Base-by-base conservation (phyloP, 2,797 vertebrate species). In the Lacerta viridis region DNA sequence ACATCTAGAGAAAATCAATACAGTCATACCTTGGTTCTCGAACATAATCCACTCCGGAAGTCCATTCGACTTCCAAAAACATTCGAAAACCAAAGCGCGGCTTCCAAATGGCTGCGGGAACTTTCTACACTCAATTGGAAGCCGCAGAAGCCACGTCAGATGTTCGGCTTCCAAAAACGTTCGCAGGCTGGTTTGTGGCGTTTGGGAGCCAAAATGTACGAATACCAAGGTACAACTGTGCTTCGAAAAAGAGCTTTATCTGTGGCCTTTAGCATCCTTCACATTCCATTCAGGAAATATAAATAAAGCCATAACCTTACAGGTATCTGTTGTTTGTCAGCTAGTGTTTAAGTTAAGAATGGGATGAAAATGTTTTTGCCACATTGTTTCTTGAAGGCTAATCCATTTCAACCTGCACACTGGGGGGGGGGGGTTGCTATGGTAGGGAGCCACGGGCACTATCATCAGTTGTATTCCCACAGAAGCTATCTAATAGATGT, bases 1-100 rank as follows among this genome's bases (percentile, higher is more conserved):
- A 84, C 84, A 87, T 91, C 13, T 5, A 66, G 17, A 83, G 72
- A 29, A 79, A 91, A 84, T 50, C 50, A 50, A 50, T 50, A 13
- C 50, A 50, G 50, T 50, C 1, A 0, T 50, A 50, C 11, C 50
- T 13, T 50, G 50, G 50, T 50, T 50, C 50, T 13, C 3, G 3
- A 50, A 50, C 1, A 1, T 13, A 50, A 50, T 13, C 11, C 46
- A 1, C 0, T 50, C 11, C 0, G 11, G 46, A 50, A 13, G 46
- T 50, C 46, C 11, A 3, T 50, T 13, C 0, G 50, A 50, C 50
- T 50, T 50, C 50, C 50, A 50, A 50, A 50, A 50, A 50, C 50
- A 50, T 50, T 50, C 1, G 0, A 4, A 13, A 50, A 50, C 50
- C 50, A 50, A 50, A 13, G 50, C 11, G 13, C 50, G 1, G 11